Evolutionary conservation across 2,797 vertebrate genomes (phyloP).

Genomic region (Sebastolobus alascanus): DNA sequence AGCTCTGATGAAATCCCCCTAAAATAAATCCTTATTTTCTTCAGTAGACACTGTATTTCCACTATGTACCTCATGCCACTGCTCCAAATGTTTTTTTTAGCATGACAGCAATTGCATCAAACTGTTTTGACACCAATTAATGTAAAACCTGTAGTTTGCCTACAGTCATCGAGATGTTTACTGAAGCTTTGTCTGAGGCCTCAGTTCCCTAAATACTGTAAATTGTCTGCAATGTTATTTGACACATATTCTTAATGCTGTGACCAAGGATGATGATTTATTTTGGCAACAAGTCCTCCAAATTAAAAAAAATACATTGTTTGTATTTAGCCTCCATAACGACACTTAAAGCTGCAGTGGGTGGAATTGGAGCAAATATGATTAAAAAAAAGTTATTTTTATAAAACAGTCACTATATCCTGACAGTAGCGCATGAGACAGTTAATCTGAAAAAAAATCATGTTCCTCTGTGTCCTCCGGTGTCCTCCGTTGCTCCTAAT

Average conservation of each 20-base stretch:
- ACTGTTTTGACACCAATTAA: background rate
- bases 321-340: background rate
- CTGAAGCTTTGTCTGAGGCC: background rate
- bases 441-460: no score
- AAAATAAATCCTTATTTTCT: background rate
- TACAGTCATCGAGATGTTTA: background rate
- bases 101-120: background rate
- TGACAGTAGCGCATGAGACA: no score
- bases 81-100: background rate
- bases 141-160: background rate
- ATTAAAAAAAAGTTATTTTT: no score
- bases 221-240: background rate
- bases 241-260: background rate
- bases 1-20: background rate
- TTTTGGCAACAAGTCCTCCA: background rate
- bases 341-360: no score
- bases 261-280: background rate
- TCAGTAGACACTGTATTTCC: background rate
- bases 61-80: background rate
- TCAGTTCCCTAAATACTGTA: background rate
- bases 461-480: no score
- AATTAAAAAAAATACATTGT: background rate
- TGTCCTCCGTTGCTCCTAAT: no score
- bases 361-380: no score
- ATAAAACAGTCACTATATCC: no score